phyloP scores from a whole-genome alignment of 2,113 vertebrate genomes.

The Antigone vipio region DNA sequence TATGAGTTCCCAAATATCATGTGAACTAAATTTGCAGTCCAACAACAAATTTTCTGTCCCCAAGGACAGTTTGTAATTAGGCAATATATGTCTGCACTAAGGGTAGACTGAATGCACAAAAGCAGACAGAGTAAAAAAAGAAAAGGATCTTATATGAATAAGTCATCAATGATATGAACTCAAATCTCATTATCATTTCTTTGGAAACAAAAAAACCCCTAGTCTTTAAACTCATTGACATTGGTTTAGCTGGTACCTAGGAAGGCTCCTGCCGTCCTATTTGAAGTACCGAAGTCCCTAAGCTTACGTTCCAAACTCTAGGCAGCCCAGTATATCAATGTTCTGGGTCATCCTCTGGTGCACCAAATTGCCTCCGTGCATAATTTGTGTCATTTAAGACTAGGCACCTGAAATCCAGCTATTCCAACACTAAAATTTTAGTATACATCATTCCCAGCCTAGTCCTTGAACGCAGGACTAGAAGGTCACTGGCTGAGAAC shows the following conservation, averaged over 20 bases:
- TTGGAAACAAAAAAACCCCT: background rate
- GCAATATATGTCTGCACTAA: background rate
- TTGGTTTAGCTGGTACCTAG: background rate
- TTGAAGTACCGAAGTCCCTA: background rate
- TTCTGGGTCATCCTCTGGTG: background rate
- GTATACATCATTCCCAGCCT: background rate
- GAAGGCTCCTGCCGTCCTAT: background rate
- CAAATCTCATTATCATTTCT: background rate
- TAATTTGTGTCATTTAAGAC: background rate
- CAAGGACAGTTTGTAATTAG: background rate
- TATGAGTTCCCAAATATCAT: background rate
- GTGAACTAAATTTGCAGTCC: background rate
- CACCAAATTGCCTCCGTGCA: background rate
- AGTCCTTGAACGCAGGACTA: background rate
- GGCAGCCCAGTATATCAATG: background rate
- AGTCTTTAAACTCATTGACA: background rate
- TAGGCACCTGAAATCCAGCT: background rate
- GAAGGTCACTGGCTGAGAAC: background rate
- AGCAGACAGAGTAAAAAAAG: background rate
- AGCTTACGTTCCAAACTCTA: background rate
- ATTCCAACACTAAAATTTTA: background rate
- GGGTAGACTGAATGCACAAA: background rate
- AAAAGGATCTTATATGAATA: background rate
- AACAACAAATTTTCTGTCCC: background rate
- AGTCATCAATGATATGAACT: background rate